Evolutionary conservation across 2,797 vertebrate genomes (phyloP), one percentile per base, ranked within the genome.

Genomic region (Urosaurus nigricauda): DNA sequence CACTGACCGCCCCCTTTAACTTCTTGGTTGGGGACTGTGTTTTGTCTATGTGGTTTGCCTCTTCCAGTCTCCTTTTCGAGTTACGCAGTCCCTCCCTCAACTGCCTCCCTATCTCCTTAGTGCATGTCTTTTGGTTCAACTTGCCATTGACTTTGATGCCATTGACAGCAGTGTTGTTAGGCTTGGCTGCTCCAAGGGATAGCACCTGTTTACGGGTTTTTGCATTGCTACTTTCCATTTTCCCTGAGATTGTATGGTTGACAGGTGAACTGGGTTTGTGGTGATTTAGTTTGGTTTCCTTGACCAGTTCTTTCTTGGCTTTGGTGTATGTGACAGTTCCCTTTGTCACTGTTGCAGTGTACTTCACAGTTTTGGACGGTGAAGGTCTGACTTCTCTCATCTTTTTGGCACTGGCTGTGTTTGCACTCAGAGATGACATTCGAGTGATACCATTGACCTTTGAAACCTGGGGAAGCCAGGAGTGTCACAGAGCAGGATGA

Each of bases 171-270:
- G 96, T 95, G 96, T 96, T 97, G 92, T 97, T 95, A 93, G 97
- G 95, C 94, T 96, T 98, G 97, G 98, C 98, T 97, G 97, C 97
- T 93, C 98, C 98, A 96, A 98, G 98, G 97, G 98, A 97, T 98
- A 99, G 99, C 99, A 99, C 99, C 98, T 99, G 98, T 98, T 99
- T 99, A 97, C 99, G 98, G 96, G 98, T 99, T 99, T 99, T 99
- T 99, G 99, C 98, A 99, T 99, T 98, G 98, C 98, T 99, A 98
- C 98, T 98, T 98, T 98, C 98, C 97, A 96, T 97, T 99, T 98
- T 99, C 98, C 99, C 99, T 99, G 99, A 99, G 99, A 98, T 97
- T 98, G 97, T 97, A 94, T 97, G 97, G 97, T 97, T 97, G 97
- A 97, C 97, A 95, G 98, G 97, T 97, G 97, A 97, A 97, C 97